Percentiles rank a stretch among this genome's conserved stretches.
Conservation (phyloP, 2,797 vertebrate genomes). For the Rhinogobio ventralis region DNA sequence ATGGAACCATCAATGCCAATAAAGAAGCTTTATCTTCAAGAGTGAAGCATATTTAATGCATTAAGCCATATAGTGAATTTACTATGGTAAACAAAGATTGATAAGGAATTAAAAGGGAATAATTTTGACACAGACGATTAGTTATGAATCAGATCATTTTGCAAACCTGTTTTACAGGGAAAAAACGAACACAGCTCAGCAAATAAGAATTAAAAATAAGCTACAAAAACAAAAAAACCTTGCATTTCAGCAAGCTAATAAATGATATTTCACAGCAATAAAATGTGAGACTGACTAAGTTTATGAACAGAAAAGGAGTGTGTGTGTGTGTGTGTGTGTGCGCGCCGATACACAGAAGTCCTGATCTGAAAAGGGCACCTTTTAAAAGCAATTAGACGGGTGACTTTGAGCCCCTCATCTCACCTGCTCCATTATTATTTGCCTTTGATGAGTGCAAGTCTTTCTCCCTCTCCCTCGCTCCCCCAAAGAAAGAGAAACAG, state of each 20-base stretch:
- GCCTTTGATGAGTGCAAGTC: slow-evolving; percentile 24
- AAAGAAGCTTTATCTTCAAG: too few species aligned
- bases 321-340: slow-evolving; percentile 3
- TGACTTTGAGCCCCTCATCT: slow-evolving; percentile 74
- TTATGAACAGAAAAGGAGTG: not conserved
- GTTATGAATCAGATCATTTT: not conserved
- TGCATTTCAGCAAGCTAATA: not conserved
- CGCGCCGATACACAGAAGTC: slow-evolving; percentile 51
- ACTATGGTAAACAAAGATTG: not conserved
- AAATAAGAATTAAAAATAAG: not conserved
- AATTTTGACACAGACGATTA: too few species aligned
- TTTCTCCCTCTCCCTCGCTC: slow-evolving; percentile 7
- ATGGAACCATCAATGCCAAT: too few species aligned
- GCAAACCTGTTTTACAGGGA: not conserved
- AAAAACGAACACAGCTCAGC: not conserved
- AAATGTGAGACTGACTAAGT: not conserved
- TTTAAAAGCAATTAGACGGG: slow-evolving; percentile 80
- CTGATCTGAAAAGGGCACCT: slow-evolving; percentile 79
- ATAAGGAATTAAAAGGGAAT: not conserved
- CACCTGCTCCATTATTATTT: slow-evolving; percentile 27
- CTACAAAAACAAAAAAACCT: too few species aligned
- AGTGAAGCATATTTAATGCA: not conserved
- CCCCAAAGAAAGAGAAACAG: slow-evolving; percentile 59
- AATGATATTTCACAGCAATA: not conserved
- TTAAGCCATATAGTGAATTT: not conserved